Evolutionary conservation across 2,888 invertebrate genomes (phyloP).

Genomic region (Andrena camellia): DNA sequence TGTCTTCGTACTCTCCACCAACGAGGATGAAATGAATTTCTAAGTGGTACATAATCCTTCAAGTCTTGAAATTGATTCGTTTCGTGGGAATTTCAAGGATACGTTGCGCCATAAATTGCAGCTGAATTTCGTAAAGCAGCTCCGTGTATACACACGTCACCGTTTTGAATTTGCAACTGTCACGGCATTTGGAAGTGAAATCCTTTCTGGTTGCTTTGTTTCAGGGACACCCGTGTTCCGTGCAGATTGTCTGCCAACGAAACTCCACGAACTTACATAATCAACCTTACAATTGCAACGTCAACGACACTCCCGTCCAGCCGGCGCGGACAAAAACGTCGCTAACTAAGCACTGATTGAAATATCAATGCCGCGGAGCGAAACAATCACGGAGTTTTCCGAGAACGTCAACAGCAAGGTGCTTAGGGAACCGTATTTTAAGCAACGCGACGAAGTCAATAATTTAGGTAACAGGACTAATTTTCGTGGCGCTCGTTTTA

Average conservation of each 20-base stretch:
- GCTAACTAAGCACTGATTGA: slow-evolving; percentile 4
- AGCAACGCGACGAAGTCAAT: not conserved
- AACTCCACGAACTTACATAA: slow-evolving; percentile 37
- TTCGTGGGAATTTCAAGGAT: not conserved
- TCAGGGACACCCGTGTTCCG: not conserved
- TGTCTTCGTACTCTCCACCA: not conserved
- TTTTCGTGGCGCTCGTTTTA: not conserved
- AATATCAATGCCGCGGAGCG: not conserved
- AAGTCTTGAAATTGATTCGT: not conserved
- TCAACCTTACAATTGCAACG: slow-evolving; percentile 34
- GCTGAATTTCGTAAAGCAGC: not conserved
- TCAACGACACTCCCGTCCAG: slow-evolving; percentile 27
- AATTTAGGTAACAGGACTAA: not conserved
- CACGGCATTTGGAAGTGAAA: slow-evolving; percentile 14
- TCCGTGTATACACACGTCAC: not conserved
- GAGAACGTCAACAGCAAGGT: not conserved
- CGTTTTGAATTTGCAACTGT: slow-evolving; percentile 26
- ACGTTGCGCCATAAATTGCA: not conserved
- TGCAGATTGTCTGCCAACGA: slow-evolving; percentile 18
- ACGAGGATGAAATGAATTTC: not conserved
- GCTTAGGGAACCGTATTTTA: not conserved
- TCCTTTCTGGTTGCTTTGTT: slow-evolving; percentile 24
- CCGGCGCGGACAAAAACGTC: slow-evolving; percentile 15
- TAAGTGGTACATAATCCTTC: not conserved
- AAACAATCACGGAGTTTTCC: not conserved